phyloP scores from a whole-genome alignment of 1,140 invertebrate genomes.

The Dreissena polymorpha region DNA sequence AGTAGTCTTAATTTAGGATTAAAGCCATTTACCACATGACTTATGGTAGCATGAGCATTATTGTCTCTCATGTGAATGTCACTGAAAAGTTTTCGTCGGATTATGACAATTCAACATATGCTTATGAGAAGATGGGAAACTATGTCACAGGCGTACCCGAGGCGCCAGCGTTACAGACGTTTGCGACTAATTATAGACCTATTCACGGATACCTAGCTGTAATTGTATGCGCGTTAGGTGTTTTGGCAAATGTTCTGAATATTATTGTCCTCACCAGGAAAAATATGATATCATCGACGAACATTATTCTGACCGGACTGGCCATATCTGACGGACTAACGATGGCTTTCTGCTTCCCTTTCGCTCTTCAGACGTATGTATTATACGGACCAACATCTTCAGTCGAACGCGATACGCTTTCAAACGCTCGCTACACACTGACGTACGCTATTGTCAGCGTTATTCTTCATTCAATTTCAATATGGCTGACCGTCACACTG shows the following conservation, averaged over 20 bases:
- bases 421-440: conserved; percentile 70
- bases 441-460: conserved; percentile 84
- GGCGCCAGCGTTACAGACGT: conserved; percentile 58
- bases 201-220: conserved; percentile 87
- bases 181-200: conserved; percentile 75
- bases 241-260: conserved; percentile 93
- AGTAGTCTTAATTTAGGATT: too few species aligned
- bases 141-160: conserved; percentile 49
- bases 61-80: conserved; percentile 48
- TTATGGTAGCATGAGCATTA: conserved; percentile 44
- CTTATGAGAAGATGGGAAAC: conserved; percentile 55
- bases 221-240: conserved; percentile 92
- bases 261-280: conserved; percentile 93
- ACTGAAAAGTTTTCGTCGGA: conserved; percentile 23
- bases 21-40: not conserved
- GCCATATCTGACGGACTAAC: conserved; percentile 92
- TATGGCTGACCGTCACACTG: conserved; percentile 94
- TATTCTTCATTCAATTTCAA: conserved; percentile 94
- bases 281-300: conserved; percentile 90
- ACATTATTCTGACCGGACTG: conserved; percentile 90
- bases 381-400: conserved; percentile 64
- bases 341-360: conserved; percentile 83
- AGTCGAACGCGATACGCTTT: conserved; percentile 62
- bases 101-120: conserved; percentile 49
- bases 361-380: conserved; percentile 73